Percentiles rank a stretch among this genome's conserved stretches.
Conservation (phyloP, 2,797 vertebrate genomes). For the Molossus alvarezi region DNA sequence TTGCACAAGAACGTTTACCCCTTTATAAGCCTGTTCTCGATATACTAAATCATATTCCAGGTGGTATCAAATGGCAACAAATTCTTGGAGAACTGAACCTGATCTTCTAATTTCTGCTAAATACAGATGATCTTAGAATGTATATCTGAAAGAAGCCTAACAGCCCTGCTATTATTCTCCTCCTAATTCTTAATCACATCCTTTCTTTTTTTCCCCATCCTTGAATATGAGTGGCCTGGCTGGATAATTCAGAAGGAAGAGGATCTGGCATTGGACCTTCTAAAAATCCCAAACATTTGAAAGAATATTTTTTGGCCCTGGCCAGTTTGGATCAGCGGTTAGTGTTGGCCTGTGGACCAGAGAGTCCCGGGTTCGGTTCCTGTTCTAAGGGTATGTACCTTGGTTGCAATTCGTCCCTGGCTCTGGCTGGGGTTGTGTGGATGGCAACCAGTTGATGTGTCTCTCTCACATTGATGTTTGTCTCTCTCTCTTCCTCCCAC, state of each 20-base stretch:
- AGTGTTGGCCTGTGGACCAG: too few relatives aligned
- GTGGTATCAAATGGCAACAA: constrained; percentile 26
- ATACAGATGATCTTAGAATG: constrained; percentile 49
- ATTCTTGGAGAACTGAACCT: constrained; percentile 62
- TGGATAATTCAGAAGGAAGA: constrained; percentile 69
- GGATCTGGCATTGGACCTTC: constrained; percentile 55
- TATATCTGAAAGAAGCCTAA: constrained; percentile 18
- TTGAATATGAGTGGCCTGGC: constrained; percentile 19
- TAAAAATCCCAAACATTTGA: constrained; percentile 68
- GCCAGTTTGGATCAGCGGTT: too few relatives aligned
- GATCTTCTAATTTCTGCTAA: constrained; percentile 46
- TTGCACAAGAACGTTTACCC: constrained; percentile 28
- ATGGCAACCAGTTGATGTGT: too few relatives aligned
- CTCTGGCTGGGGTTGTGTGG: too few relatives aligned
- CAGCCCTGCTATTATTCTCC: constrained; percentile 4
- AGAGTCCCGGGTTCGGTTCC: too few relatives aligned
- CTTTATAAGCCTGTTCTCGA: not conserved
- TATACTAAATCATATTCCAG: constrained; percentile 37
- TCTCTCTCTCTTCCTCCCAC: too few relatives aligned
- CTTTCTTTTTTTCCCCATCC: constrained; percentile 5
- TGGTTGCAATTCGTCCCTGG: too few relatives aligned
- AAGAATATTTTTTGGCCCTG: constrained; percentile 48
- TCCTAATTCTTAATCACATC: constrained; percentile 42
- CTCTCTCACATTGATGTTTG: too few relatives aligned
- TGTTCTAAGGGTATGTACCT: too few relatives aligned